Evolutionary conservation across 2,113 vertebrate genomes (phyloP), one percentile per base, ranked within the genome.

Genomic region (Tychaedon coryphoeus): DNA sequence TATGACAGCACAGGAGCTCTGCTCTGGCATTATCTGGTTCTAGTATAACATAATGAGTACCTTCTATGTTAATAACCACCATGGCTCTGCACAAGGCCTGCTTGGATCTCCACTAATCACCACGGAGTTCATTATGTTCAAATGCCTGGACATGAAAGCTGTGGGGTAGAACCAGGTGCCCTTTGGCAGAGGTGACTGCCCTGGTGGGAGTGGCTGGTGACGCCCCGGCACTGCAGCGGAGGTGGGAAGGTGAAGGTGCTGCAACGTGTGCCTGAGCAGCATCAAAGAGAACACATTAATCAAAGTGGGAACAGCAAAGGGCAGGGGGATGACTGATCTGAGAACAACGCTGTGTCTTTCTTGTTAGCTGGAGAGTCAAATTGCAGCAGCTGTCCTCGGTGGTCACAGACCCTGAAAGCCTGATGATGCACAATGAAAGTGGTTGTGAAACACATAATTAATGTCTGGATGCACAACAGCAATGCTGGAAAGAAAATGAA

Each of bases 271-370:
- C 79, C 75, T 40, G 54, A 83, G 58, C 2, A 4, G 54, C 95
- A 74, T 90, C 88, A 95, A 90, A 92, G 75, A 76, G 31, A 82
- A 6, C 17, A 61, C 36, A n/a, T 91, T 62, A 80, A 77, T 92
- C 86, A 88, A 47, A 86, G 75, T 24, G 58, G 17, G 42, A 92
- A 80, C 64, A 91, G 77, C 89, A 91, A 23, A 92, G 48, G 24
- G 71, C 54, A 75, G 71, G 36, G 72, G 51, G 85, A 60, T 57
- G 72, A 69, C 54, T 86, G 75, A 71, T 74, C 81, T 40, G 42
- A 77, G 72, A 73, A 24, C n/a, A 78, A 5, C 47, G 8, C 18
- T 0, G 0, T 5, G 2, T 36, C 82, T 86, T 25, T 45, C 83
- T 80, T 47, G 2, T 86, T 83, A 70, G 66, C 38, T 77, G 60